Base-by-base conservation (phyloP, 2,888 invertebrate species). In the Cheilosia soror region DNA sequence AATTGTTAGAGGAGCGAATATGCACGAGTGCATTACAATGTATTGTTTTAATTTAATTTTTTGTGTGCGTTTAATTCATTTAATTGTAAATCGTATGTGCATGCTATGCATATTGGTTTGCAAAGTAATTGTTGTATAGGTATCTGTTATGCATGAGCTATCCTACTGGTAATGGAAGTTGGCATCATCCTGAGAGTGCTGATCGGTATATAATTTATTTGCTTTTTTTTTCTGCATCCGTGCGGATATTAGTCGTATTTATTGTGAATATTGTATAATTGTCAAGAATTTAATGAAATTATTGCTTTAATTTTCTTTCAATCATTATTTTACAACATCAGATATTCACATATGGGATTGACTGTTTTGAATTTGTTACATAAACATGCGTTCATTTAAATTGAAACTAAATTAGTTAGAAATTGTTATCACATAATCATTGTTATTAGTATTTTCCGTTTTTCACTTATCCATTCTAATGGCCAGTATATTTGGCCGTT, bases 1-100 rank as follows among this genome's bases (percentile, higher is more conserved):
- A 11, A 37, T 37, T 11, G 37, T 37, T 37, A 37, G 37, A 37
- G 37, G 4, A 37, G 37, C 37, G 37, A 37, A 37, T 11, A 37
- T 11, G 37, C 37, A 11, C 37, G 4, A 37, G 11, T 4, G 11
- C 37, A 37, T 37, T 37, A 37, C 37, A 37, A 11, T 37, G 37
- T 37, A 37, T 37, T 11, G 37, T 37, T 44, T 65, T 37, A 75
- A 55, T 73, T 73, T 13, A 63, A 63, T 63, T 20, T 73, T 27
- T 63, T 63, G 55, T 44, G 47, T 40, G 44, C 65, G 63, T 55
- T 73, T 73, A n/a, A 37, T 37, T 37, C 37, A 37, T 37, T 37
- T 37, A 11, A 9, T 37, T 25, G 27, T 6, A 11, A n/a, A 31
- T 29, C 29, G 25, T 47, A 13, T 37, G 44, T 57, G 31, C 33